Conservation (phyloP, 2,113 vertebrate genomes). For the Sminthopsis crassicaudata region DNA sequence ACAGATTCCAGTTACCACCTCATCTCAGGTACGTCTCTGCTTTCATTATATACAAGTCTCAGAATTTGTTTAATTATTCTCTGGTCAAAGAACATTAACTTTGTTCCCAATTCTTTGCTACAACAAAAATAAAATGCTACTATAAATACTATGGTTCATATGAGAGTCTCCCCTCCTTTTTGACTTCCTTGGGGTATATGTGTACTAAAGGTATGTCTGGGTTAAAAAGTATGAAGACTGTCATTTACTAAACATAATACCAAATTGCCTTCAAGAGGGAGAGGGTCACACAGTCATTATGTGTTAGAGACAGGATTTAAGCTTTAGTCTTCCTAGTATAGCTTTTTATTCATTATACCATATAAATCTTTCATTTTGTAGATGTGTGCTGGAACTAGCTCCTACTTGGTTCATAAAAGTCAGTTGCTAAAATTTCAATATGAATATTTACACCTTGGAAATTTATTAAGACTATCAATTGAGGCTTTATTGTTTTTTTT, state of each 20-base stretch:
- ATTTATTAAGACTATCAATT: neutral
- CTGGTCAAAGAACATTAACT: constrained; percentile 59
- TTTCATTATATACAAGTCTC: neutral
- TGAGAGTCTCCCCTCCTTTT: neutral
- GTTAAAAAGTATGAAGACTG: neutral
- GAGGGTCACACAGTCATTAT: neutral
- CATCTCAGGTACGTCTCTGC: constrained; percentile 89
- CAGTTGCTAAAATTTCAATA: neutral
- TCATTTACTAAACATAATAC: neutral
- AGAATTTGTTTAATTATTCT: constrained; percentile 18
- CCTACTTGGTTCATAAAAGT: neutral
- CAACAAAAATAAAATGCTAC: neutral
- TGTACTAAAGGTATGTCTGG: neutral
- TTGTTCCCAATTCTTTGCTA: neutral
- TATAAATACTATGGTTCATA: neutral
- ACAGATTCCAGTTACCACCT: constrained; percentile 92
- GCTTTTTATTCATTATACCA: neutral
- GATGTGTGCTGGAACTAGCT: neutral
- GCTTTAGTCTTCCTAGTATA: accelerated
- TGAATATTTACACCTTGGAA: neutral
- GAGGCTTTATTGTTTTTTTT: constrained; percentile 49
- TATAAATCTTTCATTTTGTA: neutral
- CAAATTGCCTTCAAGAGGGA: neutral
- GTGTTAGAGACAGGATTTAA: neutral
- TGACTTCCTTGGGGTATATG: neutral